Base-by-base conservation (phyloP, 2,888 invertebrate species). In the Thymelicus lineola region DNA sequence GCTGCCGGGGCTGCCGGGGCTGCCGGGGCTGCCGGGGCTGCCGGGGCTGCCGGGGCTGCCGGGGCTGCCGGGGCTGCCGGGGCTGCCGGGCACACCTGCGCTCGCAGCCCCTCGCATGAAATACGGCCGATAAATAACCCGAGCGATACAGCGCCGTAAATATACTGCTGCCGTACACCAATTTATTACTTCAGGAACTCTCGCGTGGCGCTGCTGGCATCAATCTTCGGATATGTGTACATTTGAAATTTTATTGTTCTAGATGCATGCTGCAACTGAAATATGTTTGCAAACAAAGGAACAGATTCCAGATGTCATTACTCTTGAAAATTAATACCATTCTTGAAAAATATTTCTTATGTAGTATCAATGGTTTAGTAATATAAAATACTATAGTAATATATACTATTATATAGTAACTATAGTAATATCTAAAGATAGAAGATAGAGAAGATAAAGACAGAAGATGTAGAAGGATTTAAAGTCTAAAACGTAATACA, bases 51-150 rank as follows among this genome's bases (percentile, higher is more conserved):
- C 36, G 36, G 36, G 36, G n/a, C 36, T 7, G 36, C 36, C 36
- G 36, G 36, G 36, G 6, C 36, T 36, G n/a, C 2, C 4, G 42
- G 38, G 7, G 59, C 17, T 17, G 42, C 14, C 6, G 46, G 5
- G n/a, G n/a, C 17, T 35, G 35, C 57, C 46, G 12, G 60, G 6
- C 42, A 28, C 60, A 60, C 60, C 60, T 60, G 60, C 20, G 60
- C 60, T 20, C 14, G 45, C 20, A 60, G 45, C 42, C 45, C 28
- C 28, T 28, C 28, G 28, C 28, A 60, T 60, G 60, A 60, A 60
- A 60, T 60, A 59, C 59, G 59, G 58, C 9, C 61, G 46, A 61
- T 61, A 61, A 61, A 61, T 61, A 61, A 61, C 46, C 28, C 46
- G n/a, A 20, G 60, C 61, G 61, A 46, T 61, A 61, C 61, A 46